phyloP scores from a whole-genome alignment of 37 sponge, comb jelly and placozoan genomes.

The Hormiphora californensis region DNA sequence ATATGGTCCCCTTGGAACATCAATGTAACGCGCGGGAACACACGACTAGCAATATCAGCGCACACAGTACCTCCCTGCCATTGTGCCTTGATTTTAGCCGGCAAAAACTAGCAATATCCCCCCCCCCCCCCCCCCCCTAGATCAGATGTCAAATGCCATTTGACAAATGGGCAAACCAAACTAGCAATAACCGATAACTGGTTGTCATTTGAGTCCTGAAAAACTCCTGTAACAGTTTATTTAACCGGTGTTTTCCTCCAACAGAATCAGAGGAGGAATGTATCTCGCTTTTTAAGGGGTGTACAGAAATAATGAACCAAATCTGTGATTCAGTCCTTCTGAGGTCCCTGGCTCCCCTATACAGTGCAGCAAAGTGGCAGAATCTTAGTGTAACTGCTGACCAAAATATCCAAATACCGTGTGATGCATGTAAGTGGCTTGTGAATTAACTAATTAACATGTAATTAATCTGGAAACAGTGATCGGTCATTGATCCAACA shows the following conservation, averaged over 20 bases:
- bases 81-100: too few relatives aligned
- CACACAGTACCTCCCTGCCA: too few relatives aligned
- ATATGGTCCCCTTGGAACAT: too few relatives aligned
- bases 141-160: too few relatives aligned
- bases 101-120: too few relatives aligned
- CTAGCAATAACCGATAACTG: slow-evolving; percentile 21
- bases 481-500: not conserved
- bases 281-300: slow-evolving; percentile 15
- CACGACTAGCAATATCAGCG: too few relatives aligned
- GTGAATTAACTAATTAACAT: not conserved
- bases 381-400: not conserved
- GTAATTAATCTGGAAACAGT: not conserved
- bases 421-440: slow-evolving; percentile 23
- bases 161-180: not conserved
- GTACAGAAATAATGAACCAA: not conserved
- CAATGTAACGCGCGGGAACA: too few relatives aligned
- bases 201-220: too few relatives aligned
- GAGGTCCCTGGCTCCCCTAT: not conserved
- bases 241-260: too few relatives aligned
- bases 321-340: not conserved
- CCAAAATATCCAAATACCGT: slow-evolving; percentile 12
- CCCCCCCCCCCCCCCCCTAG: too few relatives aligned
- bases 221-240: too few relatives aligned
- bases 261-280: slow-evolving; percentile 34
- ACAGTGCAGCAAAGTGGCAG: not conserved